These are phyloP conservation scores for Tragopan temminckii DNA, from an alignment of 2,797 vertebrate genomes.

Conservation along the genomic window DNA sequence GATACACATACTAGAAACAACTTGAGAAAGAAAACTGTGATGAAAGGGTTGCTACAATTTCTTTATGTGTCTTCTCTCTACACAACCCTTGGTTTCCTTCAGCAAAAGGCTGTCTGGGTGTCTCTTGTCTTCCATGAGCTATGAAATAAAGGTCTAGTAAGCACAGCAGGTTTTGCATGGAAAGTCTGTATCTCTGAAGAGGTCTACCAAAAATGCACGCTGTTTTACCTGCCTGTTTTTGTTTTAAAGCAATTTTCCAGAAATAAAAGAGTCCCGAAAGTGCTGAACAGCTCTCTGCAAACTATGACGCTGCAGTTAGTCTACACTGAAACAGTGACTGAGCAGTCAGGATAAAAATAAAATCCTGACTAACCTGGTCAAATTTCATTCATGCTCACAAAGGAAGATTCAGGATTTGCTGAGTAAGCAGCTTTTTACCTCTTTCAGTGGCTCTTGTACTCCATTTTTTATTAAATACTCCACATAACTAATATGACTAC, in stretches of 20 bases:
- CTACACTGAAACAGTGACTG: neutral
- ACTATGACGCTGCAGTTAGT: neutral
- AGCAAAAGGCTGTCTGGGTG: neutral
- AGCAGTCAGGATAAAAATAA: slow-evolving; percentile 30
- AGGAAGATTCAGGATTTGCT: neutral
- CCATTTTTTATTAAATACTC: neutral
- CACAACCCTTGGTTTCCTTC: neutral
- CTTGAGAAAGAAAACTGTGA: neutral
- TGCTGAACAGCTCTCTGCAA: neutral
- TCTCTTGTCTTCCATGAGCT: neutral
- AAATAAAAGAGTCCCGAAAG: neutral
- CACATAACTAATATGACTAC: neutral
- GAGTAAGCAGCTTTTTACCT: neutral
- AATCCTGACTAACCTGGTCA: neutral
- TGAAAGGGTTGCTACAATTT: neutral
- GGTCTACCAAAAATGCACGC: neutral
- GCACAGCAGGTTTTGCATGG: neutral
- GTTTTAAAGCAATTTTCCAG: neutral
- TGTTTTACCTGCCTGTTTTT: neutral
- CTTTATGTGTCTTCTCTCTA: neutral
- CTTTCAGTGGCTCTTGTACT: neutral
- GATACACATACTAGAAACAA: neutral
- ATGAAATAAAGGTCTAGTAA: neutral
- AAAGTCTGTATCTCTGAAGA: neutral
- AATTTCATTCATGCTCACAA: neutral